Evolutionary conservation across 1,140 invertebrate genomes (phyloP).

Genomic region (Dolichoris vasculosae): DNA sequence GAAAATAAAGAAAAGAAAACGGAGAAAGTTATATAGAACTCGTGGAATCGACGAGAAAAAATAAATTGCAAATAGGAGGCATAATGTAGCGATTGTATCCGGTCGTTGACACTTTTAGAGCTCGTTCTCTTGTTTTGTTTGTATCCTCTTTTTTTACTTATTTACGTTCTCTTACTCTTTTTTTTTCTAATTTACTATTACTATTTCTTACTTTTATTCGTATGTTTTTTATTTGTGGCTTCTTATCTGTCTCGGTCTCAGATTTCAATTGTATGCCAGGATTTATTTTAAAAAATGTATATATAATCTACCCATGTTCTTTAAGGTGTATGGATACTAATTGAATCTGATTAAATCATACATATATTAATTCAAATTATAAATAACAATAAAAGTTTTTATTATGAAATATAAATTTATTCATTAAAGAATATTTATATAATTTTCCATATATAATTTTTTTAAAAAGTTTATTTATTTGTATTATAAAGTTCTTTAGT

Average conservation of each 20-base stretch:
- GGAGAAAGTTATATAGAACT: conserved; percentile 14
- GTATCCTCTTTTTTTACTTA: conserved; percentile 49
- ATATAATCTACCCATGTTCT: not conserved
- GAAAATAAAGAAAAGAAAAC: conserved; percentile 33
- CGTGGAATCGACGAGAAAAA: conserved; percentile 35
- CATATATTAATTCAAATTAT: too few relatives aligned
- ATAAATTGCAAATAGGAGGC: conserved; percentile 53
- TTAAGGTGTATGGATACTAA: too few relatives aligned
- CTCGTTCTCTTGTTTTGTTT: conserved; percentile 71
- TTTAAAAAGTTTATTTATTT: too few relatives aligned
- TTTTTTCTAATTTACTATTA: not conserved
- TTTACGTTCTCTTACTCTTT: conserved; percentile 26
- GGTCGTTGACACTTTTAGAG: conserved; percentile 71
- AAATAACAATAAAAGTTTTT: too few relatives aligned
- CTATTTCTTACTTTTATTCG: not conserved
- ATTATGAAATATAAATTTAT: too few relatives aligned
- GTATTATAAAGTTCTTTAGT: too few relatives aligned
- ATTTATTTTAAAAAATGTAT: not conserved
- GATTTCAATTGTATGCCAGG: conserved; percentile 4
- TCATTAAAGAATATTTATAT: too few relatives aligned
- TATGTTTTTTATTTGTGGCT: conserved; percentile 45
- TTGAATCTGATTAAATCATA: not conserved
- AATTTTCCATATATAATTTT: too few relatives aligned
- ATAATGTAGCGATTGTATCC: conserved; percentile 66
- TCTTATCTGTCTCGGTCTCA: conserved; percentile 27